Evolutionary conservation across 1,140 invertebrate species (phyloP).

Genomic region (Melipona quadrifasciata): DNA sequence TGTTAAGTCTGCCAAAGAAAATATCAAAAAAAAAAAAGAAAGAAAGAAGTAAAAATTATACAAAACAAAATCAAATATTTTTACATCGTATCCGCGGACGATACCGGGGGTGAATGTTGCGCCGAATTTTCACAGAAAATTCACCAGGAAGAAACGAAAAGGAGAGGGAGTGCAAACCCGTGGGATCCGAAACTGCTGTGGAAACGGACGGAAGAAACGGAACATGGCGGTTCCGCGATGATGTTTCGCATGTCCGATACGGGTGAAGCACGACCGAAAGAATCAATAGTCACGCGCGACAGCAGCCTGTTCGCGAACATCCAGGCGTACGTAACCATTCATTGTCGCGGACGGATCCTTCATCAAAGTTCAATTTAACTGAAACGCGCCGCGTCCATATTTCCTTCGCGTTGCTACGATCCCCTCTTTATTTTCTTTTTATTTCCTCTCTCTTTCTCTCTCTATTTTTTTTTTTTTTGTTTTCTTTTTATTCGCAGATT

Average conservation of each 20-base stretch:
- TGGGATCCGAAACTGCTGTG: not conserved
- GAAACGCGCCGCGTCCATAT: constrained; percentile 28
- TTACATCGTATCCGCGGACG: too few species aligned
- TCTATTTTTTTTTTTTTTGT: too few species aligned
- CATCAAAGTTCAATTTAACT: constrained; percentile 50
- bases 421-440: too few species aligned
- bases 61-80: too few species aligned
- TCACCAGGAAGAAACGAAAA: not conserved
- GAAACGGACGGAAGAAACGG: not conserved
- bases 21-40: too few species aligned
- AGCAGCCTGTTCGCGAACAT: constrained; percentile 2
- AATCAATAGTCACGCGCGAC: constrained; percentile 16
- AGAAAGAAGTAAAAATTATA: too few species aligned
- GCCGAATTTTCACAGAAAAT: too few species aligned
- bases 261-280: constrained; percentile 2
- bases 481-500: not conserved
- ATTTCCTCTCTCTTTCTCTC: not conserved
- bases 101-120: too few species aligned
- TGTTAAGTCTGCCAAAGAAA: too few species aligned
- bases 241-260: constrained; percentile 4
- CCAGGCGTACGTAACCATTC: constrained; percentile 29
- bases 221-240: not conserved
- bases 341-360: constrained; percentile 42
- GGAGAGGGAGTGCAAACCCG: not conserved
- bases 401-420: not conserved